Conservation (phyloP, 2,888 invertebrate species). For the Ochropleura leucogaster region DNA sequence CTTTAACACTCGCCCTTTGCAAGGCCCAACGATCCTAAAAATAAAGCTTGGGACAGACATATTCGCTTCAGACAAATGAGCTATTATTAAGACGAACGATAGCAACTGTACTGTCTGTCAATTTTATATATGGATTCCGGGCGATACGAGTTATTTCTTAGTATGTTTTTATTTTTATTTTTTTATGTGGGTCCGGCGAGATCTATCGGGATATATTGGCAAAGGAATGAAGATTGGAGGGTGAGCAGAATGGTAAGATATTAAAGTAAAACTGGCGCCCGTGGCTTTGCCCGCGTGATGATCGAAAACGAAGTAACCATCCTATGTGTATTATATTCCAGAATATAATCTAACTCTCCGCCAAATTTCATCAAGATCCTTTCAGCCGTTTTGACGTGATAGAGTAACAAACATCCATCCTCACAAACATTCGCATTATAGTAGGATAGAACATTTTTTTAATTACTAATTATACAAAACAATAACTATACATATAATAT, state of each 20-base stretch:
- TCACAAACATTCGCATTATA: no score
- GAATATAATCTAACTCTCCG: no score
- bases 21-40: slow-evolving; percentile 31
- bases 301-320: no score
- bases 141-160: not conserved
- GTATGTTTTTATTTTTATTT: not conserved
- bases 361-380: no score
- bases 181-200: not conserved
- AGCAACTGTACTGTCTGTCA: slow-evolving; percentile 65
- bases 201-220: not conserved
- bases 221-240: not conserved
- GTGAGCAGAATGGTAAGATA: not conserved
- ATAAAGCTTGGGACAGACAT: slow-evolving; percentile 58
- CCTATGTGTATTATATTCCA: no score
- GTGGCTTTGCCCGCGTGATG: no score
- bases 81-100: slow-evolving; percentile 76
- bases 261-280: not conserved
- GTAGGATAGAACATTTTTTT: no score
- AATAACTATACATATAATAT: no score
- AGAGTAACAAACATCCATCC: no score
- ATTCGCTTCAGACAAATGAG: slow-evolving; percentile 59
- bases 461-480: no score
- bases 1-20: slow-evolving; percentile 26
- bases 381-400: no score
- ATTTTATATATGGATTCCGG: slow-evolving; percentile 5